A percentile compares a stretch with the other conserved stretches of the same genome.
phyloP scores from a whole-genome alignment of 2,888 invertebrate species.

The Stenichneumon culpator region DNA sequence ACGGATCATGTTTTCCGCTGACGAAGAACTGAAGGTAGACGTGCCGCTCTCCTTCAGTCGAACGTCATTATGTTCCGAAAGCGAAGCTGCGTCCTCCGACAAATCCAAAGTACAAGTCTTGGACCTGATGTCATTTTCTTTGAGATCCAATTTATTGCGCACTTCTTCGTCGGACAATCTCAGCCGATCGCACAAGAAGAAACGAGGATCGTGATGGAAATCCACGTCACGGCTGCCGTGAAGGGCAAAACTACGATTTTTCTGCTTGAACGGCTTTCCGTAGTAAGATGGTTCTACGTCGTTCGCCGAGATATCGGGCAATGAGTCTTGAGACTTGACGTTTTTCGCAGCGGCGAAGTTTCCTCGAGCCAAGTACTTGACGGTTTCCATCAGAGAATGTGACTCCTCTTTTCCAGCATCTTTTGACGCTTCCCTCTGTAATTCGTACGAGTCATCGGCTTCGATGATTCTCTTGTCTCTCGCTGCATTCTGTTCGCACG shows the following conservation, averaged over 20 bases:
- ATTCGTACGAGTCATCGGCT: neutral
- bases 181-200: conserved; percentile 43
- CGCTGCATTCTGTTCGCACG: neutral
- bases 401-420: neutral
- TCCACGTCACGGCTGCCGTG: conserved; percentile 60
- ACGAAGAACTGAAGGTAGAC: conserved; percentile 71
- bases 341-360: conserved; percentile 29
- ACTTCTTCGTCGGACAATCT: neutral
- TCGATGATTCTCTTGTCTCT: neutral
- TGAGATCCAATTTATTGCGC: neutral
- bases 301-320: conserved; percentile 47
- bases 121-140: neutral
- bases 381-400: conserved; percentile 45
- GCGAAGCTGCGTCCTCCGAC: conserved; percentile 65
- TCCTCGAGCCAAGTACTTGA: conserved; percentile 66
- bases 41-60: conserved; percentile 64
- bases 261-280: neutral
- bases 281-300: conserved; percentile 16
- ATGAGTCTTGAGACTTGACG: conserved; percentile 35
- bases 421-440: neutral
- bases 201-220: conserved; percentile 51
- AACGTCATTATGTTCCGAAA: conserved; percentile 43
- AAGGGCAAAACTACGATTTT: conserved; percentile 66
- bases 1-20: conserved; percentile 73
- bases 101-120: conserved; percentile 21